Conservation (phyloP, 2,888 invertebrate genomes). For the Timandra comae region DNA sequence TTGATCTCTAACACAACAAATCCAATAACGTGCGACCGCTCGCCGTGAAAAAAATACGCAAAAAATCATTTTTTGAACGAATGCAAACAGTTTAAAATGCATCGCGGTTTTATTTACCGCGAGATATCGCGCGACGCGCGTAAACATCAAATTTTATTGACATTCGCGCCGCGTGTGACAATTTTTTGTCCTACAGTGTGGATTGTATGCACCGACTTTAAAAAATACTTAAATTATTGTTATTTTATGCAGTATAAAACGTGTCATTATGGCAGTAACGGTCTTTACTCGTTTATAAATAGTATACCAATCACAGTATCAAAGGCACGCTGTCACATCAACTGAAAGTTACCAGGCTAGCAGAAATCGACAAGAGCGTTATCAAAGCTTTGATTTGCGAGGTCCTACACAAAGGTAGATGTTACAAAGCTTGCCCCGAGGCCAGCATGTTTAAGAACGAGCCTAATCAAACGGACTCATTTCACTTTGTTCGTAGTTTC, state of each 20-base stretch:
- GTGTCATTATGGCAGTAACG: neutral
- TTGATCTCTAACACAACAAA: too few species aligned
- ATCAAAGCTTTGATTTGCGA: slow-evolving; percentile 47
- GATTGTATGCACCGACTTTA: slow-evolving; percentile 13
- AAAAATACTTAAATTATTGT: too few species aligned
- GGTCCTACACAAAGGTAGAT: slow-evolving; percentile 46
- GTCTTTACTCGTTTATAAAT: neutral
- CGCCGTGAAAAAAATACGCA: slow-evolving; percentile 11
- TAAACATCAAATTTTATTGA: slow-evolving; percentile 69
- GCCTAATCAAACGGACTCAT: slow-evolving; percentile 70
- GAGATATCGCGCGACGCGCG: slow-evolving; percentile 49
- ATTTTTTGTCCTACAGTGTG: slow-evolving; percentile 49
- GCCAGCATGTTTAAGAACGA: slow-evolving; percentile 58
- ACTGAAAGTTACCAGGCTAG: slow-evolving; percentile 32
- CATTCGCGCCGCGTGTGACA: slow-evolving; percentile 41
- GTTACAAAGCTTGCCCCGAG: slow-evolving; percentile 63
- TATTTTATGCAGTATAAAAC: too few species aligned
- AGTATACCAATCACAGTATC: slow-evolving; percentile 8
- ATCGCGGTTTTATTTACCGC: slow-evolving; percentile 44
- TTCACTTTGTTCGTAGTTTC: slow-evolving; percentile 68
- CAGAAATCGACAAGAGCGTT: slow-evolving; percentile 57
- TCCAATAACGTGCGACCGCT: slow-evolving; percentile 5
- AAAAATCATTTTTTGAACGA: slow-evolving; percentile 42
- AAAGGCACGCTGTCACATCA: slow-evolving; percentile 13
- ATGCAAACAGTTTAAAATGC: slow-evolving; percentile 41